Conservation (phyloP, 1,140 invertebrate species). For the Asbolus verrucosus region DNA sequence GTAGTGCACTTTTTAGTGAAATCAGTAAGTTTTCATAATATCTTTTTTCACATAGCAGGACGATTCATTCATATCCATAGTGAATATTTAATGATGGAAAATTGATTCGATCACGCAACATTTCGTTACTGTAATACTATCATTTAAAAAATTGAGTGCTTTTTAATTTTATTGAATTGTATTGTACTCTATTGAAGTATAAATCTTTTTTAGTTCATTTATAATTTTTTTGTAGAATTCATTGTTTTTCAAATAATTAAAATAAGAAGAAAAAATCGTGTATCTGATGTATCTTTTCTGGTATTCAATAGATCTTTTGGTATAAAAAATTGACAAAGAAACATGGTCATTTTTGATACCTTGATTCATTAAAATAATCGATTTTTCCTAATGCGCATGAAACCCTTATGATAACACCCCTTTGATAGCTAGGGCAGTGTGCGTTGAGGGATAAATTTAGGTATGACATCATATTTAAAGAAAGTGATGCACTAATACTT, state of each 20-base stretch:
- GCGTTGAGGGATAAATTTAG: slow-evolving; percentile 35
- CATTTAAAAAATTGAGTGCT: background rate
- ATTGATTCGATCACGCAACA: slow-evolving; percentile 26
- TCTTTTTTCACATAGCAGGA: background rate
- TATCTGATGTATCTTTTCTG: too few relatives aligned
- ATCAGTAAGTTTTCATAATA: slow-evolving; percentile 12
- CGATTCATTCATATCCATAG: background rate
- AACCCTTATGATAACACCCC: slow-evolving; percentile 21
- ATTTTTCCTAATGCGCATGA: slow-evolving; percentile 39
- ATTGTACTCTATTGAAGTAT: too few relatives aligned
- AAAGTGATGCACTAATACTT: slow-evolving; percentile 24
- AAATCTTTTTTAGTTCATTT: too few relatives aligned
- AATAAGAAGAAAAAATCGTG: too few relatives aligned
- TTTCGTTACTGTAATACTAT: slow-evolving; percentile 5
- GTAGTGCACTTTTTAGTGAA: background rate
- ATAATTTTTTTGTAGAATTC: too few relatives aligned
- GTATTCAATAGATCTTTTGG: slow-evolving; percentile 1
- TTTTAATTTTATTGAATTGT: background rate
- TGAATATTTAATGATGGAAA: slow-evolving; percentile 14
- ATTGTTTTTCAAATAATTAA: too few relatives aligned
- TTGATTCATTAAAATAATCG: slow-evolving; percentile 36
- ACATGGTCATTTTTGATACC: background rate
- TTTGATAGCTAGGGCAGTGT: background rate
- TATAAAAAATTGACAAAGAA: background rate
- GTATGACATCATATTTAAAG: slow-evolving; percentile 27